Evolutionary conservation across 2,113 vertebrate species (phyloP).

Genomic region (Sitta europaea): DNA sequence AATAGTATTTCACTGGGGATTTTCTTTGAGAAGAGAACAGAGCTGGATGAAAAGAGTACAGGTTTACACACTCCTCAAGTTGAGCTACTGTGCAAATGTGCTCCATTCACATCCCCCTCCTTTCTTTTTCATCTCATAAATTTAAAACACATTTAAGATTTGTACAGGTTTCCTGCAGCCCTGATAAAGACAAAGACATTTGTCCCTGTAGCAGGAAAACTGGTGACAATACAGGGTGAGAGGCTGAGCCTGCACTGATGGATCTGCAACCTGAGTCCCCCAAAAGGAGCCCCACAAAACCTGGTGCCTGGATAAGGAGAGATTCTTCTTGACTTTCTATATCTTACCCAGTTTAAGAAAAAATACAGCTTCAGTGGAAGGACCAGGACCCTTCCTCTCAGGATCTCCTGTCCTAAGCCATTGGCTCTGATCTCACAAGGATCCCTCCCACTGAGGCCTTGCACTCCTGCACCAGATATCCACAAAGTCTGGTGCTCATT

Average conservation of each 20-base stretch:
- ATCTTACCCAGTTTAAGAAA: neutral
- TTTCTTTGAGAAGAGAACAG: constrained; percentile 33
- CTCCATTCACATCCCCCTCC: neutral
- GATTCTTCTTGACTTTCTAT: neutral
- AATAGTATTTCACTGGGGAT: constrained; percentile 35
- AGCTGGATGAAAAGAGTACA: constrained; percentile 31
- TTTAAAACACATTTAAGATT: neutral
- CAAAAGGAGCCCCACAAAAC: neutral
- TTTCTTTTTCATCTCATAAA: neutral
- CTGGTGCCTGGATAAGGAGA: neutral
- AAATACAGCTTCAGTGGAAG: neutral
- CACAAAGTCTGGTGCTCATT: neutral
- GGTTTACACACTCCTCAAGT: constrained; percentile 45
- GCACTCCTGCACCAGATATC: neutral
- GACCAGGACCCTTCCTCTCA: neutral
- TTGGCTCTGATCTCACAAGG: neutral
- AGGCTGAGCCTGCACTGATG: neutral
- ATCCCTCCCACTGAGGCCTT: neutral
- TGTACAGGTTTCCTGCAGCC: neutral
- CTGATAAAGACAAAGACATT: neutral
- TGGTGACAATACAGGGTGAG: fast-evolving
- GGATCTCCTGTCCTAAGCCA: neutral
- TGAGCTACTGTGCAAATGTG: neutral
- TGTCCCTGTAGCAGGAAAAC: neutral
- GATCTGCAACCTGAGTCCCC: neutral